Conservation (phyloP, 2,888 invertebrate species). For the Teinopalpus imperialis region DNA sequence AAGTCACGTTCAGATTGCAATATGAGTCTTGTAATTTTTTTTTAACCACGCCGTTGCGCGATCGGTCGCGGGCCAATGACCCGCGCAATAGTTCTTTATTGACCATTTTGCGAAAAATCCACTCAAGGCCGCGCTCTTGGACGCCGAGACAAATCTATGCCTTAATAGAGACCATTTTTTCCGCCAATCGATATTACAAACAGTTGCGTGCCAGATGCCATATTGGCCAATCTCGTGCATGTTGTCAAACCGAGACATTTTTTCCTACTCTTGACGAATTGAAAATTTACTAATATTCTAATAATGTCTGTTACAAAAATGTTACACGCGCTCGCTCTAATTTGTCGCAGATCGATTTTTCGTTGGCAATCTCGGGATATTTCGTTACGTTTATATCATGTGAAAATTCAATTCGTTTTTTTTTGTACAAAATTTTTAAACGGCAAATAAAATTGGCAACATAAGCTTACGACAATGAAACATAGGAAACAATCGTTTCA, state of each 20-base stretch:
- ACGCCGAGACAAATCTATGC: conserved; percentile 71
- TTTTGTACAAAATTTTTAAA: not conserved
- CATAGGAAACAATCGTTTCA: not conserved
- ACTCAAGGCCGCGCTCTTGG: conserved; percentile 63
- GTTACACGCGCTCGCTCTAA: conserved; percentile 4
- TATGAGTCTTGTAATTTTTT: conserved; percentile 43
- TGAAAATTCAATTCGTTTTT: conserved; percentile 4
- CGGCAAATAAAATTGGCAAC: not conserved
- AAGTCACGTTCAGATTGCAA: conserved; percentile 58
- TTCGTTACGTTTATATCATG: conserved; percentile 1
- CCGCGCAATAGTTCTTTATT: conserved; percentile 55
- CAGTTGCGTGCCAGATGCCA: conserved; percentile 51
- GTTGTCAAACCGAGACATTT: conserved; percentile 31
- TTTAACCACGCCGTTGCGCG: conserved; percentile 34
- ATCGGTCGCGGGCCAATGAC: conserved; percentile 53
- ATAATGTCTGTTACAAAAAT: conserved; percentile 17
- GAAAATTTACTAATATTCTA: conserved; percentile 23
- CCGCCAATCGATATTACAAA: conserved; percentile 43
- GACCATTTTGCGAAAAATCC: conserved; percentile 60
- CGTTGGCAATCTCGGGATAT: not conserved
- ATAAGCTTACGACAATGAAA: not conserved
- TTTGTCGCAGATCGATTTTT: not conserved
- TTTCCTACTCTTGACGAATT: conserved; percentile 20
- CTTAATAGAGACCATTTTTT: conserved; percentile 56
- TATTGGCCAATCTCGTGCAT: conserved; percentile 57